Base-by-base conservation (phyloP, 37 sponge, comb jelly and placozoan species). In the Aplysina aerophoba region DNA sequence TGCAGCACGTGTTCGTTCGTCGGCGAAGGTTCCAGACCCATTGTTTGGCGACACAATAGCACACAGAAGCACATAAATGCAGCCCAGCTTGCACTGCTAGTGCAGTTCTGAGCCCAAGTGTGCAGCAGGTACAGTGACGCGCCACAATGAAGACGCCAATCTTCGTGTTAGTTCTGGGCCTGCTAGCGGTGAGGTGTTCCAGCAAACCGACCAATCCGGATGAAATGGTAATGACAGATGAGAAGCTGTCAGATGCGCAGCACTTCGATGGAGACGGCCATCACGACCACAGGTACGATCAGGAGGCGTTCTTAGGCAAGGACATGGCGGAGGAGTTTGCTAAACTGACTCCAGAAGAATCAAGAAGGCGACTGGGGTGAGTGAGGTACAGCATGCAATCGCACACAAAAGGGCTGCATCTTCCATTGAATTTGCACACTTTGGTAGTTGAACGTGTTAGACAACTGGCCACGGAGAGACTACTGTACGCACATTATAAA, bases 241-340 rank as follows among this genome's bases (percentile, higher is more conserved):
- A 84, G 77, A 84, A 66, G 34, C 87, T 90, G 35, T 90, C 91
- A 0, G 86, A 84, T 31, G 59, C 67, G 20, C 88, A 90, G 15
- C 94, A 93, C 79, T 87, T 81, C 41, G 66, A 66, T 0, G 66
- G 27, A 2, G 84, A 33, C n/a, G 82, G 73, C 40, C 83, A 84
- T 4, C 96, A 96, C 84, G 85, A 91, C 38, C 38, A 83, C 33
- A 81, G 92, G 38, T 97, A 87, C 57, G 95, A 97, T 63, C 95
- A 95, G 65, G 95, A 97, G 55, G 98, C 96, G 0, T 95, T 97
- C 80, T 90, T 97, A 53, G 98, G 98, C 0, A 89, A 93, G 73
- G 98, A 95, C 16, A 63, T 73, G 62, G 97, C 94, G n/a, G 86
- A 93, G 66, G 81, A 86, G 57, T 95, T 97, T 59, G 84, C 86